phyloP scores from a whole-genome alignment of 2,113 vertebrate genomes.

The Hyla sarda region DNA sequence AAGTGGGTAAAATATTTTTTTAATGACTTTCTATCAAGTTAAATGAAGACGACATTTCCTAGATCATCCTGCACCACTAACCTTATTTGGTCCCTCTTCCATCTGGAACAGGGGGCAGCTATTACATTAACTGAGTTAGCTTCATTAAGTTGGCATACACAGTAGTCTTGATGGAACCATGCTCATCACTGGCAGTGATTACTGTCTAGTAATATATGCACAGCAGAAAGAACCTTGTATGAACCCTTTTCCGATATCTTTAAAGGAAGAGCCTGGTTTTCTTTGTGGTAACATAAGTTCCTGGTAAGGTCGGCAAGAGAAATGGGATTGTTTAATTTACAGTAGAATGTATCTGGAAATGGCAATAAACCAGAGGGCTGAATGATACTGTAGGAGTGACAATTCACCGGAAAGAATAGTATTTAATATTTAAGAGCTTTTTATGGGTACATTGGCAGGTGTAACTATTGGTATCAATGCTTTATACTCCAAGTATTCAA shows the following conservation, averaged over 20 bases:
- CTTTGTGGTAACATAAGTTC: slow-evolving; percentile 22
- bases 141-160: slow-evolving; percentile 43
- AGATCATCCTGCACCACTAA: not conserved
- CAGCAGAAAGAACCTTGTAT: slow-evolving; percentile 29
- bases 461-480: not conserved
- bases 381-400: not conserved
- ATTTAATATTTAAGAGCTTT: not conserved
- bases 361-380: slow-evolving; percentile 3
- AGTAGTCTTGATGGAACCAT: not conserved
- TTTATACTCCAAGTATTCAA: not conserved
- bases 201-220: slow-evolving; percentile 31
- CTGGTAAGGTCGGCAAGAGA: slow-evolving; percentile 27
- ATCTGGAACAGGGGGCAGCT: slow-evolving; percentile 25
- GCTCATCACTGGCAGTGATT: not conserved
- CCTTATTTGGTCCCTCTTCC: slow-evolving; percentile 34
- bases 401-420: not conserved
- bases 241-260: slow-evolving; percentile 35
- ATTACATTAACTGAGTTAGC: slow-evolving; percentile 49
- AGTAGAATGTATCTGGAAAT: not conserved
- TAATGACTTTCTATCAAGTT: slow-evolving; percentile 21
- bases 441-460: not conserved
- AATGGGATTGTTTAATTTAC: slow-evolving; percentile 10
- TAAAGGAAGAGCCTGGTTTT: slow-evolving; percentile 36
- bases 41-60: slow-evolving; percentile 34
- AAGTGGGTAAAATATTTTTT: slow-evolving; percentile 16